Conservation (phyloP, 1,140 invertebrate genomes). For the Pogonomyrmex barbatus region DNA sequence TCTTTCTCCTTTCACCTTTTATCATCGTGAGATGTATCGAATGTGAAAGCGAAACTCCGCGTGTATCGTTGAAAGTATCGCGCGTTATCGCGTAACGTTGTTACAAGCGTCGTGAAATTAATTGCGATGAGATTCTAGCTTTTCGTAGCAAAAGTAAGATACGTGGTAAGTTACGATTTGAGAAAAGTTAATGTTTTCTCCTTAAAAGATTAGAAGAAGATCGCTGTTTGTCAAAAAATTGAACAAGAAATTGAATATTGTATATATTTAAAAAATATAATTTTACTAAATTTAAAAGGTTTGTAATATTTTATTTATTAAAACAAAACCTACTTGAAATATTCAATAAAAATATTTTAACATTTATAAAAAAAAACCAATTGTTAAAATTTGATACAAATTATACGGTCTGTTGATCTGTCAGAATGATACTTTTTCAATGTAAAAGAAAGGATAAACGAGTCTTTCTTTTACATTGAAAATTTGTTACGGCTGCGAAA, state of each 20-base stretch:
- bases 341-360: not conserved
- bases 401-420: not conserved
- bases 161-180: not conserved
- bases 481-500: slow-evolving; percentile 20
- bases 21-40: not conserved
- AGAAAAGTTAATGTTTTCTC: not conserved
- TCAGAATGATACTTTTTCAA: not conserved
- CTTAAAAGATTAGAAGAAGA: not conserved
- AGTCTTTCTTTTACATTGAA: not conserved
- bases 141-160: not conserved
- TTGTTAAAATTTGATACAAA: not conserved
- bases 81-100: not conserved
- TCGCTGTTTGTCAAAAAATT: not conserved
- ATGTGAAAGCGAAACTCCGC: slow-evolving; percentile 64
- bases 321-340: not conserved
- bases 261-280: not conserved
- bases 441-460: not conserved
- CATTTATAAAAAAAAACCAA: not conserved
- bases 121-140: not conserved
- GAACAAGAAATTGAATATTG: not conserved
- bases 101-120: not conserved
- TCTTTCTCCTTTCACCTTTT: slow-evolving; percentile 60
- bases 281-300: not conserved
- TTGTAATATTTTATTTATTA: not conserved
- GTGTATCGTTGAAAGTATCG: slow-evolving; percentile 31